phyloP scores from a whole-genome alignment of 2,113 vertebrate species.

The Hippocampus zosterae region DNA sequence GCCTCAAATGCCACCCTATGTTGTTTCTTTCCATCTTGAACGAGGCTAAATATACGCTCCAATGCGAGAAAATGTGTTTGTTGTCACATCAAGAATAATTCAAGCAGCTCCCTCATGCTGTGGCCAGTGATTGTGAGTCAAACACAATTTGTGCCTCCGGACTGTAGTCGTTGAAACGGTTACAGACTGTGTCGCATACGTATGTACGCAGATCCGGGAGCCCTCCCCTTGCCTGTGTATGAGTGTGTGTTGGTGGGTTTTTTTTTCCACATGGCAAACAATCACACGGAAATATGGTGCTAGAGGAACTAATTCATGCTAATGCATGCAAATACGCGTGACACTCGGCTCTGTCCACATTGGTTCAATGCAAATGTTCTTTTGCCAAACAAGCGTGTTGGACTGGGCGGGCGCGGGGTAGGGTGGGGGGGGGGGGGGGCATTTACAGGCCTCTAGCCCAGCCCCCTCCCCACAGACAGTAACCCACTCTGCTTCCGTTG shows the following conservation, averaged over 20 bases:
- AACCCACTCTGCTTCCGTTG: conserved; percentile 10
- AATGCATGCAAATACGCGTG: conserved; percentile 73
- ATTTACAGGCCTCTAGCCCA: conserved; percentile 30
- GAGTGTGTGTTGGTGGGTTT: conserved; percentile 26
- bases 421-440: not conserved
- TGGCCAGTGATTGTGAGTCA: not conserved
- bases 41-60: not conserved
- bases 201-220: conserved; percentile 11
- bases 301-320: conserved; percentile 74
- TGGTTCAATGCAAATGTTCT: conserved; percentile 71
- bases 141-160: not conserved
- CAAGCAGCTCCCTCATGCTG: not conserved
- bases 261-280: conserved; percentile 69
- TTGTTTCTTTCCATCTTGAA: not conserved
- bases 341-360: conserved; percentile 65
- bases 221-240: conserved; percentile 24
- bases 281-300: conserved; percentile 50
- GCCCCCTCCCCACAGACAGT: conserved; percentile 18
- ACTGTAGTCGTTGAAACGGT: conserved; percentile 29
- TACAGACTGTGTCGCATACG: conserved; percentile 21
- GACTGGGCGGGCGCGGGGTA: conserved; percentile 21
- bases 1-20: too few species aligned
- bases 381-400: conserved; percentile 69
- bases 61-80: too few species aligned
- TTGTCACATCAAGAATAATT: too few species aligned